Percentiles rank a stretch among this genome's conserved stretches.
phyloP scores from a whole-genome alignment of 1,140 invertebrate species.

The Hylyphantes graminicola region DNA sequence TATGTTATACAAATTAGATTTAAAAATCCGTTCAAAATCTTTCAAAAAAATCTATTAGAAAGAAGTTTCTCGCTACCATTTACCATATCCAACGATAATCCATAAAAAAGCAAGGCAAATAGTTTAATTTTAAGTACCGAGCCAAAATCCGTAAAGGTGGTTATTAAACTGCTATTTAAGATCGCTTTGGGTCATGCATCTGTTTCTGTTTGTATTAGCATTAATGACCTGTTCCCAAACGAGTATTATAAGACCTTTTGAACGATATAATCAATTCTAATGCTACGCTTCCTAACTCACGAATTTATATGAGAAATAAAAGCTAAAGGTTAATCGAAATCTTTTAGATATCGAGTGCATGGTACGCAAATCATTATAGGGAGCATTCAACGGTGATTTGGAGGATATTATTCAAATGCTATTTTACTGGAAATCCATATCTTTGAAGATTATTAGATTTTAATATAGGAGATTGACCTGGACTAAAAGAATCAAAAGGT shows the following conservation, averaged over 20 bases:
- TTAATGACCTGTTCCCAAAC: conserved; percentile 43
- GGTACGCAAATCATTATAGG: conserved; percentile 34
- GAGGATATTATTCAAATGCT: conserved; percentile 23
- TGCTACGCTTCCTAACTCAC: not conserved
- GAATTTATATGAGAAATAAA: not conserved
- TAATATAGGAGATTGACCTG: not conserved
- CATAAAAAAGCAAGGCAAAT: no score
- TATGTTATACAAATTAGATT: no score
- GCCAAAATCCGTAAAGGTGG: conserved; percentile 8
- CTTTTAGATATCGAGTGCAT: not conserved
- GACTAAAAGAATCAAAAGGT: no score
- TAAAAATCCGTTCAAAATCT: no score
- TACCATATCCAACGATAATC: no score
- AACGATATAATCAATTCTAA: conserved; percentile 24
- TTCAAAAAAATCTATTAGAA: no score
- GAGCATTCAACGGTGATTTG: conserved; percentile 5
- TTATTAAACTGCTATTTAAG: conserved; percentile 55
- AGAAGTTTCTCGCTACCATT: no score
- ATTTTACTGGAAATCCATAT: not conserved
- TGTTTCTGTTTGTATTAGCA: conserved; percentile 39
- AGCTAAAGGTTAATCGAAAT: not conserved
- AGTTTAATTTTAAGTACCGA: not conserved
- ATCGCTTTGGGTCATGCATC: conserved; percentile 25
- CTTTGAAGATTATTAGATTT: not conserved
- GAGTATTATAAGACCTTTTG: conserved; percentile 28